phyloP scores from a whole-genome alignment of 2,113 vertebrate genomes.

The Menura novaehollandiae region DNA sequence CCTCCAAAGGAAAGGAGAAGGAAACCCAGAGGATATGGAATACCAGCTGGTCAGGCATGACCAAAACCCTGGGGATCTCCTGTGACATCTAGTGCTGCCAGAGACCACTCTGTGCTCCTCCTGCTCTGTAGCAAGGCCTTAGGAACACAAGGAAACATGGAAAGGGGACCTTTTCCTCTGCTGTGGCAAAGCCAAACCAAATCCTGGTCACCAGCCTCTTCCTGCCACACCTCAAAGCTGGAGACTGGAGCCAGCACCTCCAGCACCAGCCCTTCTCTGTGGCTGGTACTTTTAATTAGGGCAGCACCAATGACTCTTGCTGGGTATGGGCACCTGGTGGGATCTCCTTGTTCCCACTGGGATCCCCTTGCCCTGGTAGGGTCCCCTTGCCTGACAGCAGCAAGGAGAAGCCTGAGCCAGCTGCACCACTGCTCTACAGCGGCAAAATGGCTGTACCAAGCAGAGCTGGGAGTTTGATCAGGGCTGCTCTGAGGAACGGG shows the following conservation, averaged over 20 bases:
- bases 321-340: fast-evolving
- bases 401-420: neutral
- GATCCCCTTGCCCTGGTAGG: neutral
- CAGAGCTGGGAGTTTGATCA: neutral
- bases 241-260: fast-evolving
- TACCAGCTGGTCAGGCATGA: neutral
- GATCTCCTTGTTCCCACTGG: neutral
- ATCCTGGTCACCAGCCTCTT: neutral
- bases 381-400: neutral
- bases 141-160: fast-evolving
- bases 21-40: neutral
- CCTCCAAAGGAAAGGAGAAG: neutral
- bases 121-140: neutral
- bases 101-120: neutral
- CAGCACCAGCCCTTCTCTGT: fast-evolving
- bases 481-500: neutral
- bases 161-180: neutral
- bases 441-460: fast-evolving
- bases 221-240: neutral
- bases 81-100: fast-evolving
- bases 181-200: neutral
- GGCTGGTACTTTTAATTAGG: neutral
- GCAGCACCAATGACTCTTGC: fast-evolving
- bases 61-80: neutral
- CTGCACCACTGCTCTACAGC: neutral